Conservation (phyloP, 2,888 invertebrate species). For the Drosophila kambysellisi region DNA sequence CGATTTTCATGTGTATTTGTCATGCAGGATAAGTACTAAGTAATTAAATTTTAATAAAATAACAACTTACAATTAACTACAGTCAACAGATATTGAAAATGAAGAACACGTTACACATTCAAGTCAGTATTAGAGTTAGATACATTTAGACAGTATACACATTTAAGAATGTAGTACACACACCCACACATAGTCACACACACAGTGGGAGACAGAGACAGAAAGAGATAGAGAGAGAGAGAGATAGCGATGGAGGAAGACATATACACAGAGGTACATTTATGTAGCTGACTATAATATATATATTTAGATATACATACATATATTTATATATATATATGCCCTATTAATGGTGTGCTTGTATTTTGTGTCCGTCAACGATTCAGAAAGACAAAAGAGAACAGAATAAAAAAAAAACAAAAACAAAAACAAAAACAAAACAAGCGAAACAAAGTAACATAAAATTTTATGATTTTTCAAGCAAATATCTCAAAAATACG, state of each 20-base stretch:
- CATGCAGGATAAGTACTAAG: slow-evolving; percentile 62
- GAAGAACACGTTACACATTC: slow-evolving; percentile 55
- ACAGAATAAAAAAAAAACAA: slow-evolving; percentile 20
- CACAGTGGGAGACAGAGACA: slow-evolving; percentile 13
- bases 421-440: slow-evolving; percentile 32
- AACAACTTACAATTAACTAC: slow-evolving; percentile 60
- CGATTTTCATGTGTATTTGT: slow-evolving; percentile 30
- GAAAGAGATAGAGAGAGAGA: neutral
- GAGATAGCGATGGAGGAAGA: slow-evolving; percentile 6
- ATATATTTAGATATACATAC: slow-evolving; percentile 44
- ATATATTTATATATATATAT: slow-evolving; percentile 52
- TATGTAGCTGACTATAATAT: slow-evolving; percentile 48
- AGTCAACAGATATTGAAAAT: slow-evolving; percentile 54
- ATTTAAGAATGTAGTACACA: slow-evolving; percentile 35
- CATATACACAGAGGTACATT: slow-evolving; percentile 23
- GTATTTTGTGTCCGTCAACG: slow-evolving; percentile 42
- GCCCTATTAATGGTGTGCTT: slow-evolving; percentile 44
- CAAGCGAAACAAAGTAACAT: slow-evolving; percentile 61
- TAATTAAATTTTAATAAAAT: slow-evolving; percentile 33
- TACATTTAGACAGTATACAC: slow-evolving; percentile 49
- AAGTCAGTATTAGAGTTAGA: slow-evolving; percentile 54
- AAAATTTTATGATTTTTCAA: slow-evolving; percentile 65
- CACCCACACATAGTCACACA: slow-evolving; percentile 27
- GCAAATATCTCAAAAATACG: slow-evolving; percentile 65
- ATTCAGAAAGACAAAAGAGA: slow-evolving; percentile 34